phyloP scores from a whole-genome alignment of 2,888 invertebrate genomes.

The Stenodera caucasica region DNA sequence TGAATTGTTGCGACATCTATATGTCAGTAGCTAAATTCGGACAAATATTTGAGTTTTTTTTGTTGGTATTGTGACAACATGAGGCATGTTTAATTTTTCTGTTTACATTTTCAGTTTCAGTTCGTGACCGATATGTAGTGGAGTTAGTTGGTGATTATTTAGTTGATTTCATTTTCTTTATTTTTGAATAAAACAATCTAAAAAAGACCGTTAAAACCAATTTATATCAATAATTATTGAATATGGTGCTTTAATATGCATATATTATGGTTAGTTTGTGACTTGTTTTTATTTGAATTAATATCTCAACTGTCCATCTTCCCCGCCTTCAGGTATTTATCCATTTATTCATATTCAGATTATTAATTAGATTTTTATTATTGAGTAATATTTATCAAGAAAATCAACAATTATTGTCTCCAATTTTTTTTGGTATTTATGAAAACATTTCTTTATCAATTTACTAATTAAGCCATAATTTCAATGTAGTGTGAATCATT shows the following conservation, averaged over 20 bases:
- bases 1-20: not conserved
- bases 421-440: too few relatives aligned
- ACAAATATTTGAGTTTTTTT: not conserved
- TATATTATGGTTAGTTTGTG: not conserved
- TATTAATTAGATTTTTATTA: not conserved
- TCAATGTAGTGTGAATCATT: not conserved
- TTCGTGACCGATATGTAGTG: conserved; percentile 18
- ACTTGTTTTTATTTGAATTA: not conserved
- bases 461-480: not conserved
- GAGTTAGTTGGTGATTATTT: not conserved
- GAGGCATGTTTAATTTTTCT: conserved; percentile 34
- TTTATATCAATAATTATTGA: not conserved
- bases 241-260: conserved; percentile 1
- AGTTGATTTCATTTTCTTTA: not conserved
- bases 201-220: too few relatives aligned
- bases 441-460: not conserved
- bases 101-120: conserved; percentile 37
- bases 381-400: not conserved
- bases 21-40: not conserved
- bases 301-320: not conserved
- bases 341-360: not conserved
- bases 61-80: not conserved
- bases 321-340: not conserved
- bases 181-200: not conserved
- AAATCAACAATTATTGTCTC: not conserved